A percentile compares a stretch with the other conserved stretches of the same genome.
Conservation (phyloP, 2,888 invertebrate species). For the Limnephilus marmoratus region DNA sequence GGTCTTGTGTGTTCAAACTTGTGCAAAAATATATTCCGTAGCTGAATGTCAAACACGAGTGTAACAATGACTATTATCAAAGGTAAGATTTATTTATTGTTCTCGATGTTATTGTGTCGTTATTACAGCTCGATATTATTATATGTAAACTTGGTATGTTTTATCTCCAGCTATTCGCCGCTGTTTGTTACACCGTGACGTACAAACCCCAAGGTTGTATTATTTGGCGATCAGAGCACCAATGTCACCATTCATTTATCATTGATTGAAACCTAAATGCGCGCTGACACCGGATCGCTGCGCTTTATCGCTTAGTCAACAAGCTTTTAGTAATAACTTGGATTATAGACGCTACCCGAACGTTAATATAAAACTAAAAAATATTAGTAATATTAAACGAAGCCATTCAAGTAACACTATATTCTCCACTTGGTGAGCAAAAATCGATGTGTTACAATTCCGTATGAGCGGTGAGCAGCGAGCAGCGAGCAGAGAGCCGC, state of each 20-base stretch:
- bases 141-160: not conserved
- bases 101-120: not conserved
- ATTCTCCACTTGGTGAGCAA: slow-evolving; percentile 14
- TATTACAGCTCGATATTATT: not conserved
- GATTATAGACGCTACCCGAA: not conserved
- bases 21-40: slow-evolving; percentile 42
- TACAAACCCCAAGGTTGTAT: not conserved
- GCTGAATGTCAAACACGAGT: slow-evolving; percentile 48
- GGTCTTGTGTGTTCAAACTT: slow-evolving; percentile 36
- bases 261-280: not conserved
- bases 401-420: not conserved
- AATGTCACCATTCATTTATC: not conserved
- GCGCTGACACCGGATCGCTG: not conserved
- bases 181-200: not conserved
- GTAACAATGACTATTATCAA: slow-evolving; percentile 61
- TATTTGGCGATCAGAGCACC: not conserved
- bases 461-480: slow-evolving; percentile 10
- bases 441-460: slow-evolving; percentile 32
- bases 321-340: not conserved
- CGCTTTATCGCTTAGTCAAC: not conserved
- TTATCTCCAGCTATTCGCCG: not conserved
- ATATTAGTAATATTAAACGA: not conserved
- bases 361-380: not conserved
- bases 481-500: not conserved
- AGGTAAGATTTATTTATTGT: slow-evolving; percentile 53